Base-by-base conservation (phyloP, 1,140 invertebrate species). In the Coenobita brevimanus region DNA sequence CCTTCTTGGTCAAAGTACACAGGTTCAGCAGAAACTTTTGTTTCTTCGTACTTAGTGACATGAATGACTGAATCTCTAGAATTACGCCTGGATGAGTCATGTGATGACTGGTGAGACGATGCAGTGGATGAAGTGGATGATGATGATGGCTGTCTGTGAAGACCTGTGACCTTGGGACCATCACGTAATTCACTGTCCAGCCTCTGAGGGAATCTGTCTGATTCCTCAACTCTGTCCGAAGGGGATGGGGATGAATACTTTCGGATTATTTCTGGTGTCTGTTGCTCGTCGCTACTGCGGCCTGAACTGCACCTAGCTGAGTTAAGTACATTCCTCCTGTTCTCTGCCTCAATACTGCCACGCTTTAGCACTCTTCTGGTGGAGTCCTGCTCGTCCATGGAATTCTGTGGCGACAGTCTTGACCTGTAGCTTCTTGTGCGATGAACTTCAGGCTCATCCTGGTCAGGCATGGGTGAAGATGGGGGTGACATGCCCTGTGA, bases 321-420 rank as follows among this genome's bases (percentile, higher is more conserved):
- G n/a, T 96, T 96, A 38, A 97, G 92, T 78, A 97, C 97, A 92
- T 97, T 97, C 92, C 97, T 96, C 27, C 96, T 94, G 92, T 97
- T 97, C 60, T 96, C 96, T 3, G 96, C 96, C 92, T 96, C 95
- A 54, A 97, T 95, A 92, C 95, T 96, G 88, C 96, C 94, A 1
- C 95, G 94, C 92, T 97, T 97, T 33, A 97, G 93, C 82, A 97
- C 94, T 90, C 95, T 93, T 90, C 88, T 90, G 24, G 76, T 76
- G 17, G 86, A 43, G 17, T 89, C 89, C 78, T 79, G 94, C 94
- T 41, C 95, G 93, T 8, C 95, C 94, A 83, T 94, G 90, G 46
- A 92, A 92, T 33, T 93, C 91, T 89, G 82, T 64, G 82, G 71
- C 24, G 89, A 91, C 38, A 89, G 78, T 43, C 89, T 81, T 33